phyloP scores from a whole-genome alignment of 1,140 invertebrate species.

The Drosophila grimshawi region DNA sequence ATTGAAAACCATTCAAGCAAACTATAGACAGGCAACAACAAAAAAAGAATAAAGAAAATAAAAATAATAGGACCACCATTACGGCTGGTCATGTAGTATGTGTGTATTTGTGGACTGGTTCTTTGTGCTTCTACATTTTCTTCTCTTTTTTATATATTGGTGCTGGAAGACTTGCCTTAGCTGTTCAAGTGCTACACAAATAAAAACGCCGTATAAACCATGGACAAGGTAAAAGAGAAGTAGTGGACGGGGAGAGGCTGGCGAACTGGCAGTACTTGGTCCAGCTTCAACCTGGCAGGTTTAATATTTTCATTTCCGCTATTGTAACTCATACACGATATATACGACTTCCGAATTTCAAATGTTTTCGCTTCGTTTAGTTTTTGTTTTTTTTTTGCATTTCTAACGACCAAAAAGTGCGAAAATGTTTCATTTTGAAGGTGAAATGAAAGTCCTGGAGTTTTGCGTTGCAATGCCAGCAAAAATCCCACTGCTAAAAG shows the following conservation, averaged over 20 bases:
- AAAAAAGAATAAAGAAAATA: slow-evolving; percentile 22
- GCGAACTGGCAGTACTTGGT: neutral
- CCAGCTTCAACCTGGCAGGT: slow-evolving; percentile 39
- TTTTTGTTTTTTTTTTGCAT: slow-evolving; percentile 28
- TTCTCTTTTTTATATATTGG: slow-evolving; percentile 13
- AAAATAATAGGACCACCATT: slow-evolving; percentile 22
- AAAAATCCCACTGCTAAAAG: slow-evolving; percentile 40
- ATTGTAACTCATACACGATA: slow-evolving; percentile 66
- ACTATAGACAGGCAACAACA: slow-evolving; percentile 28
- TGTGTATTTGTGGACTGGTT: slow-evolving; percentile 17
- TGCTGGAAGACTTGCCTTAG: neutral
- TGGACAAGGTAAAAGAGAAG: neutral
- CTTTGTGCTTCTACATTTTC: slow-evolving; percentile 23
- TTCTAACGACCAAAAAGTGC: slow-evolving; percentile 33
- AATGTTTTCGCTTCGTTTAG: neutral
- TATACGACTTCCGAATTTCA: slow-evolving; percentile 61
- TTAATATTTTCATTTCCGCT: slow-evolving; percentile 79
- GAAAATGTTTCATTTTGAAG: slow-evolving; percentile 59
- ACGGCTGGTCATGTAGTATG: slow-evolving; percentile 22
- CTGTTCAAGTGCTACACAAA: slow-evolving; percentile 42
- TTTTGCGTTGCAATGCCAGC: slow-evolving; percentile 58
- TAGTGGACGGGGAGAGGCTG: no score
- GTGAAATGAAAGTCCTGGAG: slow-evolving; percentile 71
- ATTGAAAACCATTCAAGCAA: slow-evolving; percentile 58
- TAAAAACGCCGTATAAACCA: slow-evolving; percentile 7